Evolutionary conservation across 2,113 vertebrate genomes (phyloP).

Genomic region (Pardalotus punctatus): DNA sequence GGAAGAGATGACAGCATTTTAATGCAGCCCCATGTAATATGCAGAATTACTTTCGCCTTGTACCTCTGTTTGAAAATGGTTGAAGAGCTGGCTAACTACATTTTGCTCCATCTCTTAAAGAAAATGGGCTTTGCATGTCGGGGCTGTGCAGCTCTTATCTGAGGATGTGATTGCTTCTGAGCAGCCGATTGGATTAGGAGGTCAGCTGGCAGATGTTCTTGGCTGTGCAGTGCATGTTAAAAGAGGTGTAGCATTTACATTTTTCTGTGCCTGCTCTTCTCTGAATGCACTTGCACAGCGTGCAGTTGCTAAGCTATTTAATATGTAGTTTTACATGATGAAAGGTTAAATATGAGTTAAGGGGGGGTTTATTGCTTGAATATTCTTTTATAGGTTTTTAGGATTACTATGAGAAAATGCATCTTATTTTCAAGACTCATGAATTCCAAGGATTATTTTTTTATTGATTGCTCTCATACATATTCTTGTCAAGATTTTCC

Average conservation of each 20-base stretch:
- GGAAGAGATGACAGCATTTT: background rate
- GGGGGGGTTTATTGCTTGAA: conserved; percentile 37
- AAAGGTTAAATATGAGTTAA: conserved; percentile 65
- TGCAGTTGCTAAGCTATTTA: conserved; percentile 46
- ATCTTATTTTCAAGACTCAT: conserved; percentile 56
- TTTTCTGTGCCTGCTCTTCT: conserved; percentile 28
- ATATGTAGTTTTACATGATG: conserved; percentile 59
- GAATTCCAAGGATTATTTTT: conserved; percentile 56
- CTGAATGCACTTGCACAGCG: conserved; percentile 36
- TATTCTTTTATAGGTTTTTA: conserved; percentile 62
- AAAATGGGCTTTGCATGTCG: background rate
- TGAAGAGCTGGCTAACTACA: conserved; percentile 7
- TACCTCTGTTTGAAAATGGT: background rate
- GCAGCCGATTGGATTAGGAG: conserved; percentile 43
- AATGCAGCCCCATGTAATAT: background rate
- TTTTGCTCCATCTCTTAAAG: conserved; percentile 34
- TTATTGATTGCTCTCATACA: conserved; percentile 57
- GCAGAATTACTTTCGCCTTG: background rate
- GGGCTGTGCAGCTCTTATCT: conserved; percentile 27
- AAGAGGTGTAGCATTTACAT: conserved; percentile 45
- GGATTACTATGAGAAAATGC: conserved; percentile 44
- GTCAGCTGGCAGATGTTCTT: conserved; percentile 58
- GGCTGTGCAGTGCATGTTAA: conserved; percentile 42
- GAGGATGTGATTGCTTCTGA: conserved; percentile 28
- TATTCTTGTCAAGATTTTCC: conserved; percentile 50